A percentile compares a stretch with the other conserved stretches of the same genome.
phyloP scores from a whole-genome alignment of 2,888 invertebrate genomes.

The Patella caerulea region DNA sequence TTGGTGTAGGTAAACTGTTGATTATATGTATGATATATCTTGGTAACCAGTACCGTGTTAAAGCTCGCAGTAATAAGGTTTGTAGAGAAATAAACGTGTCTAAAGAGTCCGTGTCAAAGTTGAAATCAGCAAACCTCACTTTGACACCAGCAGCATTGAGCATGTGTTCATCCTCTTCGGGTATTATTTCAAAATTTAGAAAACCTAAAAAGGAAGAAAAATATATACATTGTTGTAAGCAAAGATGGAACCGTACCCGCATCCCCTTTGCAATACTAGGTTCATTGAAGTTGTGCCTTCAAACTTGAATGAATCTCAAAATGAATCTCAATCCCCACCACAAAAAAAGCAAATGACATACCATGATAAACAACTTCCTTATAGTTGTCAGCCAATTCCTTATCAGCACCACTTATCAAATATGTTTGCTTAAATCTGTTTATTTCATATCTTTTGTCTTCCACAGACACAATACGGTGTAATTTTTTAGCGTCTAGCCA shows the following conservation, averaged over 20 bases:
- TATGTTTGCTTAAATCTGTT: too few relatives aligned
- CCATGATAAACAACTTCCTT: too few relatives aligned
- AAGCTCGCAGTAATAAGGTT: slow-evolving; percentile 37
- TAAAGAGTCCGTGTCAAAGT: slow-evolving; percentile 32
- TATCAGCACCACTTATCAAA: too few relatives aligned
- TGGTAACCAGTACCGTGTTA: slow-evolving; percentile 52
- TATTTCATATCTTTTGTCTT: too few relatives aligned
- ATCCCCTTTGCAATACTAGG: too few relatives aligned
- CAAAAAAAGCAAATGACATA: not conserved
- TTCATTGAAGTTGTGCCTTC: too few relatives aligned
- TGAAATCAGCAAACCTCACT: not conserved
- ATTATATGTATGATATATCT: slow-evolving; percentile 45
- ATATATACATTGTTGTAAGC: not conserved
- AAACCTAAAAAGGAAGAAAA: slow-evolving; percentile 34
- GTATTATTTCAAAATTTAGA: slow-evolving; percentile 44
- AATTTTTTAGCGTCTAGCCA: slow-evolving; percentile 45
- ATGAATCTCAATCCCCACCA: too few relatives aligned
- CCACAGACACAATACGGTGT: slow-evolving; percentile 22
- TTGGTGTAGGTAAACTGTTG: slow-evolving; percentile 28
- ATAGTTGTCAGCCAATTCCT: too few relatives aligned
- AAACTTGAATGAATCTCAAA: too few relatives aligned
- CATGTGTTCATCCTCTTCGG: slow-evolving; percentile 19
- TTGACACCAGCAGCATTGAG: slow-evolving; percentile 14
- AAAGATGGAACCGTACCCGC: too few relatives aligned
- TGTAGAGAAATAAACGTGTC: slow-evolving; percentile 44